A percentile compares a stretch with the other conserved stretches of the same genome.
Conservation (phyloP, 1,140 invertebrate genomes). For the Melitaea cinxia region DNA sequence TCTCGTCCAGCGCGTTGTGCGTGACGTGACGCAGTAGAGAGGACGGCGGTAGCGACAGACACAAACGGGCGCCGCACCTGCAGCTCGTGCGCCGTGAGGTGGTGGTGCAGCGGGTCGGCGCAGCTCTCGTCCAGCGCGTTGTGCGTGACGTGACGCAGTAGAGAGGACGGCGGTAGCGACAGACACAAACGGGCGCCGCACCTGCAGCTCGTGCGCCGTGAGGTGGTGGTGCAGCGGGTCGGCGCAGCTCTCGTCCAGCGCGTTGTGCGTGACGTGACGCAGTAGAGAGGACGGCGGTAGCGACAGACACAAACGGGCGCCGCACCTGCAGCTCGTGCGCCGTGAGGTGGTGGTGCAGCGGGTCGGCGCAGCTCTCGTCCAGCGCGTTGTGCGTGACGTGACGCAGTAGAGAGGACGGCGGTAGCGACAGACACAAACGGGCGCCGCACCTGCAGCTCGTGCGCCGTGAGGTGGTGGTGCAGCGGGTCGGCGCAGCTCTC, state of each 20-base stretch:
- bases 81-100: constrained; percentile 95
- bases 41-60: constrained; percentile 92
- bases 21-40: constrained; percentile 91
- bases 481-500: constrained; percentile 95
- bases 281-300: constrained; percentile 94
- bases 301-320: constrained; percentile 90
- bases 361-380: constrained; percentile 87
- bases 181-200: constrained; percentile 85
- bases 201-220: constrained; percentile 68
- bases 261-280: constrained; percentile 92
- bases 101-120: constrained; percentile 97
- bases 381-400: constrained; percentile 63
- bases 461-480: constrained; percentile 63
- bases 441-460: constrained; percentile 77
- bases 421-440: too few relatives aligned
- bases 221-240: constrained; percentile 84
- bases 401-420: constrained; percentile 86
- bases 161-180: constrained; percentile 91
- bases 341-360: constrained; percentile 97
- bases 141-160: constrained; percentile 64
- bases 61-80: constrained; percentile 93
- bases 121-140: constrained; percentile 77
- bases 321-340: constrained; percentile 96
- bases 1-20: constrained; percentile 97
- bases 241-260: constrained; percentile 97